phyloP scores from a whole-genome alignment of 2,888 invertebrate genomes.

The Ophion ellenae region DNA sequence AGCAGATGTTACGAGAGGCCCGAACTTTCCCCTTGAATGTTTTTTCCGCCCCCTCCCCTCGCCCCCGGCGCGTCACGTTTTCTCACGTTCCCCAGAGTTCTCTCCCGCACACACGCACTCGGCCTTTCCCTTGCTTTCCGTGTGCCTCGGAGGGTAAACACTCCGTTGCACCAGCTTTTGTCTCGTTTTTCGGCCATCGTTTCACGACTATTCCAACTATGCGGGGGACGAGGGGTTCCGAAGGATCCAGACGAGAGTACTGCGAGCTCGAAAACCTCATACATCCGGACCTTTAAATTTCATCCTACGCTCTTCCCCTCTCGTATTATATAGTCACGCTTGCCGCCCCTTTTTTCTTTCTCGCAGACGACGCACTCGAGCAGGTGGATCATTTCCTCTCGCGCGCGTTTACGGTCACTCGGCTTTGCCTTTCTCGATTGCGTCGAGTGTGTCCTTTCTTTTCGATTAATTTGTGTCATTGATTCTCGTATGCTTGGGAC shows the following conservation, averaged over 20 bases:
- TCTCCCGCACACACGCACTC: neutral
- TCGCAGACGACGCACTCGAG: slow-evolving; percentile 8
- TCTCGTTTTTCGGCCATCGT: slow-evolving; percentile 34
- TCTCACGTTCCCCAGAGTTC: slow-evolving; percentile 4
- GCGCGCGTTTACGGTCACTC: slow-evolving; percentile 8
- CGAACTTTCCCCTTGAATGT: slow-evolving; percentile 26
- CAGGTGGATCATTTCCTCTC: slow-evolving; percentile 45
- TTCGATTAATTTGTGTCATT: slow-evolving; percentile 39
- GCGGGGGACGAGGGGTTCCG: slow-evolving; percentile 39
- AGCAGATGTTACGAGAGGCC: slow-evolving; percentile 60
- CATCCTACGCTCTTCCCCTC: neutral
- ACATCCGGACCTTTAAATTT: slow-evolving; percentile 48
- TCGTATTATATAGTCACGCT: neutral
- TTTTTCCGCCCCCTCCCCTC: slow-evolving; percentile 20
- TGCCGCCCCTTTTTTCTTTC: neutral
- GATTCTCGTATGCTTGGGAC: slow-evolving; percentile 27
- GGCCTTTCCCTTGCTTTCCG: neutral
- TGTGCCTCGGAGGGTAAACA: neutral
- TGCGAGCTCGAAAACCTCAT: slow-evolving; percentile 29
- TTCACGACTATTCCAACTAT: slow-evolving; percentile 54
- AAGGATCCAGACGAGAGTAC: slow-evolving; percentile 25
- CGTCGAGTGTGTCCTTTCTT: slow-evolving; percentile 9
- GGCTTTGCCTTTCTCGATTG: slow-evolving; percentile 19
- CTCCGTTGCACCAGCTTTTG: slow-evolving; percentile 19
- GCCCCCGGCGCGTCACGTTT: slow-evolving; percentile 1